Evolutionary conservation across 2,797 vertebrate species (phyloP).

Genomic region (Ctenochaetus hawaiiensis): DNA sequence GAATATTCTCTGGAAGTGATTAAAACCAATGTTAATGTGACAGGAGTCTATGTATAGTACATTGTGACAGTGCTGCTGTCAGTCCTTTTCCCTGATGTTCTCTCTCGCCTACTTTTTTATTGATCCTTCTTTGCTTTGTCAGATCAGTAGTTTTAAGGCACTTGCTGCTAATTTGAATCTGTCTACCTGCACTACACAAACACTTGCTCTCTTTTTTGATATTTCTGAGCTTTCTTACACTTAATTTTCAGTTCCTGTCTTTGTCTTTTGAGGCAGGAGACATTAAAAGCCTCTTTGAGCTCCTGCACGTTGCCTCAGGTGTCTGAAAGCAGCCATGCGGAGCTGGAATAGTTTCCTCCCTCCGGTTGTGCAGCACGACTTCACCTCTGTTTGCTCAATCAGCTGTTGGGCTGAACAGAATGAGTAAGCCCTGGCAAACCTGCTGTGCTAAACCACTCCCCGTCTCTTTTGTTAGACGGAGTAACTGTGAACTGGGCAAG

Average conservation of each 20-base stretch:
- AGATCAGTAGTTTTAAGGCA: neutral
- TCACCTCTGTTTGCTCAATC: slow-evolving; percentile 56
- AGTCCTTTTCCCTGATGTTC: neutral
- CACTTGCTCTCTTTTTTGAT: slow-evolving; percentile 4
- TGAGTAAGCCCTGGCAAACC: slow-evolving; percentile 41
- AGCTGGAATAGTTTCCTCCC: neutral
- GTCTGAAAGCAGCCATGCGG: slow-evolving; percentile 23
- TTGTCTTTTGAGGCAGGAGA: neutral
- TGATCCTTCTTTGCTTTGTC: neutral
- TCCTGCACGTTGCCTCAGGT: slow-evolving; percentile 15
- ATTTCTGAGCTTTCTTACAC: neutral
- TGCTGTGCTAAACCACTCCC: slow-evolving; percentile 46
- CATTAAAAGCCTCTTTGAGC: neutral
- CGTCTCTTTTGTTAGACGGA: slow-evolving; percentile 40
- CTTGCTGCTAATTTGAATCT: neutral
- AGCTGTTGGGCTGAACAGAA: slow-evolving; percentile 45
- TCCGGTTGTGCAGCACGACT: neutral
- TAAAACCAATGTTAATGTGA: neutral
- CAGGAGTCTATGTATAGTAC: neutral
- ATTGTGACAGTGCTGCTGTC: neutral
- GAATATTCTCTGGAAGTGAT: neutral
- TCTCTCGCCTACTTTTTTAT: neutral
- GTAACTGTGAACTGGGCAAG: neutral
- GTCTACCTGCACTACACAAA: neutral
- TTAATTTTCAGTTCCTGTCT: neutral